Base-by-base conservation (phyloP, 2,797 vertebrate genomes). In the Hoplostethus atlanticus region DNA sequence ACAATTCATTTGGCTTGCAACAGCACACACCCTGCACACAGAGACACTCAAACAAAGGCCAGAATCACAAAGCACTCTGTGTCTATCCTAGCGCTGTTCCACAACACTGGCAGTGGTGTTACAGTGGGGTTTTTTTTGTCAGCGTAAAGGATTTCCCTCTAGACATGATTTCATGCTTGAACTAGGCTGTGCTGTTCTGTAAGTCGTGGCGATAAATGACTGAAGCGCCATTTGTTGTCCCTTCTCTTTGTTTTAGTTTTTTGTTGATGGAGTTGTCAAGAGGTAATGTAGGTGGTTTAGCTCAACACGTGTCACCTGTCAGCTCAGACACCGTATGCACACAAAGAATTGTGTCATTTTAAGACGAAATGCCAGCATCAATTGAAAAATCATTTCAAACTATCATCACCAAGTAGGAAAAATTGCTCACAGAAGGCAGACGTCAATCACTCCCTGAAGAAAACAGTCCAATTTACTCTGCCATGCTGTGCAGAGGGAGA, bases 391-490 rank as follows among this genome's bases (percentile, higher is more conserved):
- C 7, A 60, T 75, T 69, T 60, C 47, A 59, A 90, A 86, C 77
- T 62, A 82, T 80, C 75, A 44, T 42, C 28, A 21, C 77, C 34
- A 9, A 76, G 71, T 85, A 73, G 74, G 76, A 76, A 81, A 82
- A 64, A 72, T 2, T 57, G 71, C 66, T 28, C 38, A 6, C 50
- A 64, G 65, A 77, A 64, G 56, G 62, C 79, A 84, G 68, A 57
- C 42, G 81, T 85, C 89, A 89, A 81, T 92, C 88, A 82, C 52
- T 0, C 60, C 30, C 6, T n/a, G 60, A 63, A 61, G 83, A 84
- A 89, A 89, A 89, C 64, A 76, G 78, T 80, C 82, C 86, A 88
- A 87, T 87, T 90, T 84, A 79, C 72, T 76, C 64, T 13, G 0
- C 36, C 28, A 52, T 15, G 71, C 75, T 68, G 75, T 5, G 70